Percentiles rank a stretch among this genome's conserved stretches.
phyloP scores from a whole-genome alignment of 2,888 invertebrate genomes.

The Gastrophysa polygoni region DNA sequence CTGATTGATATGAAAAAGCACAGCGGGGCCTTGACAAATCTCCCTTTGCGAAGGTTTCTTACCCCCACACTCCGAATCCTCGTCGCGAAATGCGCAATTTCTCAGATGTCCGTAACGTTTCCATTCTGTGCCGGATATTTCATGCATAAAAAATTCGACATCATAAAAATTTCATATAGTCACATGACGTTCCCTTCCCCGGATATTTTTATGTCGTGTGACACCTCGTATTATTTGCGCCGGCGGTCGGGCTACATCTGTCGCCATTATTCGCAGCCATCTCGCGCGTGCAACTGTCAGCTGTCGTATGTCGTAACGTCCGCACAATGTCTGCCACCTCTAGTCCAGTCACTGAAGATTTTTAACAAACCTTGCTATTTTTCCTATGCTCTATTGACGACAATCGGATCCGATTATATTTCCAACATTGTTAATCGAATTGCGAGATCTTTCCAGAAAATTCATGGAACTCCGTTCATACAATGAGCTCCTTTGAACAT shows the following conservation, averaged over 20 bases:
- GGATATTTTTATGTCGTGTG: slow-evolving; percentile 57
- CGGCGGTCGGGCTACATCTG: slow-evolving; percentile 54
- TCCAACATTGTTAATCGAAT: no score
- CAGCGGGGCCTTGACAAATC: not conserved
- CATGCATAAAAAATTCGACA: slow-evolving; percentile 48
- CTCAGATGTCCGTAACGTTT: slow-evolving; percentile 27
- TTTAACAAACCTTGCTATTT: no score
- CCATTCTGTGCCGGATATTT: slow-evolving; percentile 35
- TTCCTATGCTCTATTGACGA: no score
- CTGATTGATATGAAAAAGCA: not conserved
- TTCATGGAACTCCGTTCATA: no score
- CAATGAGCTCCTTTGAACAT: no score
- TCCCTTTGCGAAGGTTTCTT: not conserved
- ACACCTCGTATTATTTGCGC: slow-evolving; percentile 57
- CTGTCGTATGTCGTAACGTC: slow-evolving; percentile 55
- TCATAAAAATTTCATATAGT: slow-evolving; percentile 58
- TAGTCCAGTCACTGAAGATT: not conserved
- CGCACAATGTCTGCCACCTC: slow-evolving; percentile 38
- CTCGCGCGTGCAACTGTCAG: slow-evolving; percentile 57
- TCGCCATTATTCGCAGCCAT: slow-evolving; percentile 59
- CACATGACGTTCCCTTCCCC: slow-evolving; percentile 50
- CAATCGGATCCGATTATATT: no score
- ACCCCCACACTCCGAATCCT: slow-evolving; percentile 16
- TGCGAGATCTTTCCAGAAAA: no score
- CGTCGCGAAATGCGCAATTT: slow-evolving; percentile 13